These are phyloP conservation scores for Drosophila recens DNA, from an alignment of 2,888 invertebrate genomes.

Conservation along the genomic window DNA sequence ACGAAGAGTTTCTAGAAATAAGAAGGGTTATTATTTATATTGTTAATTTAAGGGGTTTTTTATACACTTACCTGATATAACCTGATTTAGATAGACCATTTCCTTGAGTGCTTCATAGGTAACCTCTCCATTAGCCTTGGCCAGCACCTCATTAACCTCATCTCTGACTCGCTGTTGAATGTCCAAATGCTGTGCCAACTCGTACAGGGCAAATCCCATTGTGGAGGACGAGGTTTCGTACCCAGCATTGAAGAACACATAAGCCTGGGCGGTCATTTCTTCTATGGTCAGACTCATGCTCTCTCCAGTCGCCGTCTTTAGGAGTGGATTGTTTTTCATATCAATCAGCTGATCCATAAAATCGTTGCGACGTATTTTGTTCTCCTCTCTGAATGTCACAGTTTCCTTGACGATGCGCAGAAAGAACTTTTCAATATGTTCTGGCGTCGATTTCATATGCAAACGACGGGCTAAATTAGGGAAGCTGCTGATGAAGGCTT, in stretches of 20 bases:
- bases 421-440: constrained; percentile 72
- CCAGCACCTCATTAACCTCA: constrained; percentile 83
- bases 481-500: constrained; percentile 41
- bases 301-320: constrained; percentile 67
- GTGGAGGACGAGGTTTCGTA: constrained; percentile 86
- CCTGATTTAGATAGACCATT: constrained; percentile 86
- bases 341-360: constrained; percentile 85
- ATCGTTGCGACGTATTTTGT: constrained; percentile 83
- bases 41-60: too few relatives aligned
- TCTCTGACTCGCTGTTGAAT: constrained; percentile 85
- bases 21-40: neutral
- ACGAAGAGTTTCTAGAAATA: constrained; percentile 86
- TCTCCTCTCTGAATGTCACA: constrained; percentile 80
- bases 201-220: constrained; percentile 86
- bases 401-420: constrained; percentile 81
- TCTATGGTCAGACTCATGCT: constrained; percentile 78
- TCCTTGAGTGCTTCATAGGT: constrained; percentile 86
- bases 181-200: constrained; percentile 85
- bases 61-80: constrained; percentile 84
- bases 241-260: constrained; percentile 86
- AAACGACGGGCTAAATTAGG: constrained; percentile 62
- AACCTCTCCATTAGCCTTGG: constrained; percentile 82
- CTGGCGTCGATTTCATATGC: constrained; percentile 55
- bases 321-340: constrained; percentile 67
- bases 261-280: constrained; percentile 86